Conservation (phyloP, 2,797 vertebrate genomes). For the Spondyliosoma cantharus region DNA sequence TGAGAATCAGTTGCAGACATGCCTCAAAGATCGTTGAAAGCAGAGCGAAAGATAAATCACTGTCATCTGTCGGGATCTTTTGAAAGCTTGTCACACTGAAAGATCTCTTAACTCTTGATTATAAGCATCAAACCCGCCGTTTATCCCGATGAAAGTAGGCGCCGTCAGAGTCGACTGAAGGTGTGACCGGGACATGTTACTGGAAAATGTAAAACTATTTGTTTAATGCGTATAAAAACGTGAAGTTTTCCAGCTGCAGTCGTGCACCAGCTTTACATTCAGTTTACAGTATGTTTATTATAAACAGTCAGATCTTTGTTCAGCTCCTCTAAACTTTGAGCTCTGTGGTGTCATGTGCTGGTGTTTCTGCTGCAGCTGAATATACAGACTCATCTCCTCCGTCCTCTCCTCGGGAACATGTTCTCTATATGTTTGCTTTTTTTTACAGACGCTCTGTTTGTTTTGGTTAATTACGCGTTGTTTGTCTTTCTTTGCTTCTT, state of each 20-base stretch:
- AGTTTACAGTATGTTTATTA: too few relatives aligned
- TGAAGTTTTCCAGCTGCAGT: neutral
- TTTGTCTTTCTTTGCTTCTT: constrained; percentile 11
- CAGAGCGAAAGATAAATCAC: too few relatives aligned
- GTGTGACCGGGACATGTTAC: rapidly evolving
- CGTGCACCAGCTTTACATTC: too few relatives aligned
- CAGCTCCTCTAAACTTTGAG: neutral
- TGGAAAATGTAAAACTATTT: neutral
- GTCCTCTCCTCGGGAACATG: neutral
- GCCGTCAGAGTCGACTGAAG: neutral
- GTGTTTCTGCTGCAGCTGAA: constrained; percentile 32
- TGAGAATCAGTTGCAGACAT: neutral
- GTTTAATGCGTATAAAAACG: too few relatives aligned
- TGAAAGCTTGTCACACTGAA: neutral
- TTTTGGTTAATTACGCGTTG: neutral
- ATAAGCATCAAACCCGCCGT: neutral
- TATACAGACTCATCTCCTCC: neutral
- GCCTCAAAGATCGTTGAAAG: neutral
- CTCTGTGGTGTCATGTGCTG: neutral
- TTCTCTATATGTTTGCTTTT: constrained; percentile 4
- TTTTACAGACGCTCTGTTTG: constrained; percentile 4
- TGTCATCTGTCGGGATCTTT: neutral
- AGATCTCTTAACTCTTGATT: neutral
- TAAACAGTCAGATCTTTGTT: neutral
- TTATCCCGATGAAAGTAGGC: neutral